These are phyloP conservation scores for Lasiurus borealis DNA, from an alignment of 2,113 vertebrate genomes.

Conservation along the genomic window DNA sequence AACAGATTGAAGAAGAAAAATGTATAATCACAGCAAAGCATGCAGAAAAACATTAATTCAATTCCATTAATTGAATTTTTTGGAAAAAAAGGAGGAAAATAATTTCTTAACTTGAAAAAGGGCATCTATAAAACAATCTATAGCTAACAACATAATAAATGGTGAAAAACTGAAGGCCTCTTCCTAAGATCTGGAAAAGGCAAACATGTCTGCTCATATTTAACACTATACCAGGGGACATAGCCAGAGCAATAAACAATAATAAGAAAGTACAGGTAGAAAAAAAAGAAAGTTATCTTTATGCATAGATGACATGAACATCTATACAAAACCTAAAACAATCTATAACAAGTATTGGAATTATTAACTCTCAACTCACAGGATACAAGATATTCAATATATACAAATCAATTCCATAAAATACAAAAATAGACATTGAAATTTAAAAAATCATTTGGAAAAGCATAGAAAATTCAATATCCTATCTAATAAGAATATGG, in stretches of 20 bases:
- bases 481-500: too few species aligned
- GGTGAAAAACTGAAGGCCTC: background rate
- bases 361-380: background rate
- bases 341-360: background rate
- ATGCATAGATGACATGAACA: background rate
- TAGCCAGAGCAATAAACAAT: background rate
- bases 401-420: background rate
- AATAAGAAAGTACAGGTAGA: background rate
- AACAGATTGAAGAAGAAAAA: slow-evolving; percentile 13
- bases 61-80: background rate
- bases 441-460: background rate
- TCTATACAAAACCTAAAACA: slow-evolving; percentile 29
- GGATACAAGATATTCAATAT: background rate
- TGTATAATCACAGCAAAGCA: background rate
- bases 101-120: background rate
- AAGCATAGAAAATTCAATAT: background rate
- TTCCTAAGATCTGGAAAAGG: background rate
- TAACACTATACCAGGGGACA: background rate
- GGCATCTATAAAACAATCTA: background rate
- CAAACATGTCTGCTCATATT: background rate
- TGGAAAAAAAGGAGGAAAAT: background rate
- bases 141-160: background rate
- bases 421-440: background rate
- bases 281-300: background rate
- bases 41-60: background rate